Percentiles rank a stretch among this genome's conserved stretches.
These are phyloP conservation scores for Sebastes hubbsi DNA, from an alignment of 2,797 vertebrate species.

Conservation along the genomic window DNA sequence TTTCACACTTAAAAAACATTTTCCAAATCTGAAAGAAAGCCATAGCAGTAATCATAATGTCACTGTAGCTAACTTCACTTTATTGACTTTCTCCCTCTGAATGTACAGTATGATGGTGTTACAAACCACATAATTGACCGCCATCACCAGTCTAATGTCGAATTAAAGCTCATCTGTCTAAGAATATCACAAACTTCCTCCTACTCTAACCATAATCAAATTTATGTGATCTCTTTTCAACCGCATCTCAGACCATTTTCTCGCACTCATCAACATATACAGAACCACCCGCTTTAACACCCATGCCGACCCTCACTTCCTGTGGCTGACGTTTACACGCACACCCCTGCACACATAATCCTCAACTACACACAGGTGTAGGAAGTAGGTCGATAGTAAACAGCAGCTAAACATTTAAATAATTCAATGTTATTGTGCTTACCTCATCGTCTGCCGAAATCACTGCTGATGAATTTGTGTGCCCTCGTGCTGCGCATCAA, in stretches of 20 bases:
- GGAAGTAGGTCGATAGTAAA: not conserved
- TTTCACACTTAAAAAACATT: not conserved
- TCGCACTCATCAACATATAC: not conserved
- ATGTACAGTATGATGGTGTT: not conserved
- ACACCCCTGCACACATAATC: not conserved
- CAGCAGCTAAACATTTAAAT: not conserved
- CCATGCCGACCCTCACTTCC: constrained; percentile 65
- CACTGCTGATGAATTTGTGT: constrained; percentile 19
- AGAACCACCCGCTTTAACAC: constrained; percentile 37
- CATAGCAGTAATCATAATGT: too few relatives aligned
- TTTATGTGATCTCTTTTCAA: constrained; percentile 33
- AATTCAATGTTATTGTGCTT: constrained; percentile 8
- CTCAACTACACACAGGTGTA: constrained; percentile 3
- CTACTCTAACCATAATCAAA: constrained; percentile 31
- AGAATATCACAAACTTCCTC: constrained; percentile 16
- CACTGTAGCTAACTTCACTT: not conserved
- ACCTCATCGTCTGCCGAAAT: constrained; percentile 36
- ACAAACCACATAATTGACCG: not conserved
- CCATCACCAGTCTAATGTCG: not conserved
- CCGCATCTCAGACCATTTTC: constrained; percentile 38
- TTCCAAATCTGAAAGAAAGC: not conserved
- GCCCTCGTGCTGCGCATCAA: constrained; percentile 10
- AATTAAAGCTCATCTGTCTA: not conserved
- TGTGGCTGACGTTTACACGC: constrained; percentile 41
- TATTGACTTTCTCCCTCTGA: not conserved